A percentile compares a stretch with the other conserved stretches of the same genome.
Evolutionary conservation across 2,113 vertebrate genomes (phyloP).

Genomic region (Phasianus colchicus): DNA sequence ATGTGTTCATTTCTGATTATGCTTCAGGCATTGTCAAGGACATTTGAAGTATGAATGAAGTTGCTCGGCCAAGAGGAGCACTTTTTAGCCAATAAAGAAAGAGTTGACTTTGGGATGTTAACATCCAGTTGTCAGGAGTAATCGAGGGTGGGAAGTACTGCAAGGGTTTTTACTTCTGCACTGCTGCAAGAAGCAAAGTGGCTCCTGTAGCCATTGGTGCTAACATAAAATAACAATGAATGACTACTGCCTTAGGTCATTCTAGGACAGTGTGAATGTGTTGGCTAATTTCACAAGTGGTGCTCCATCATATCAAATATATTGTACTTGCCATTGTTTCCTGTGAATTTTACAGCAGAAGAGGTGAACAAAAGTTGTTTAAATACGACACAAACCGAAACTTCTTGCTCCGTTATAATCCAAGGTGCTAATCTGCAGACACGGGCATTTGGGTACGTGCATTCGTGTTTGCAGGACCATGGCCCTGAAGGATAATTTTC

Average conservation of each 20-base stretch:
- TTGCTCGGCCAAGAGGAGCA: background rate
- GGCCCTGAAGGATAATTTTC: slow-evolving; percentile 39
- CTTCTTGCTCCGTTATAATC: slow-evolving; percentile 41
- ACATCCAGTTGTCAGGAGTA: slow-evolving; percentile 49
- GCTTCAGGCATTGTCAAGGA: background rate
- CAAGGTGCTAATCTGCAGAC: slow-evolving; percentile 52
- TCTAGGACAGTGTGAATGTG: slow-evolving; percentile 66
- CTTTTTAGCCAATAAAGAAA: slow-evolving; percentile 3
- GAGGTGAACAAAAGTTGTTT: slow-evolving; percentile 71
- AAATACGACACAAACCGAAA: background rate
- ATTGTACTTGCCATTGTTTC: slow-evolving; percentile 76
- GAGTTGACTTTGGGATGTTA: slow-evolving; percentile 52
- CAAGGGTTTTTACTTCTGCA: slow-evolving; percentile 26
- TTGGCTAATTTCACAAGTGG: slow-evolving; percentile 75
- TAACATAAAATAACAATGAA: slow-evolving; percentile 75
- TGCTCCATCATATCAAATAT: slow-evolving; percentile 72
- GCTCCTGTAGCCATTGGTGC: slow-evolving; percentile 78
- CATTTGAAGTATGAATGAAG: background rate
- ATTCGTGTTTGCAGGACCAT: background rate
- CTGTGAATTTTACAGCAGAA: slow-evolving; percentile 67
- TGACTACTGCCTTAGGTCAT: slow-evolving; percentile 45
- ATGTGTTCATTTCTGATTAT: background rate
- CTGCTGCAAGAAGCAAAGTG: slow-evolving; percentile 51
- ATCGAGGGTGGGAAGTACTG: background rate
- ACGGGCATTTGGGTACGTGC: rapidly evolving